Percentiles rank a stretch among this genome's conserved stretches.
Evolutionary conservation across 2,888 invertebrate genomes (phyloP).

Genomic region (Drosophila emarginata): DNA sequence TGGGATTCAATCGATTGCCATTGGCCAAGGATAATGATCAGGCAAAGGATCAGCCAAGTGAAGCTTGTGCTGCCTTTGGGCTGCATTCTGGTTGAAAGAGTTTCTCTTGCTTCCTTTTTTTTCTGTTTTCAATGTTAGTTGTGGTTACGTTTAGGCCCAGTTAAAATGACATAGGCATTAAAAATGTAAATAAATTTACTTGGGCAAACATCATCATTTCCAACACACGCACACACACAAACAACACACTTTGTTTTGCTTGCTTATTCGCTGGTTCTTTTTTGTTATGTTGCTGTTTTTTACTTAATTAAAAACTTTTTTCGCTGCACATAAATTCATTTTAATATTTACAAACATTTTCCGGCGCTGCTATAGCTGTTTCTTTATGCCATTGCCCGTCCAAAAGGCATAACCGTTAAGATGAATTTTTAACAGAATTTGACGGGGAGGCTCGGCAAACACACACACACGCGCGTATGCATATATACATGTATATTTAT

Average conservation of each 20-base stretch:
- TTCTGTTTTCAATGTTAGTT: conserved; percentile 15
- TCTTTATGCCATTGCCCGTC: conserved; percentile 42
- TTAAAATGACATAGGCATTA: conserved; percentile 42
- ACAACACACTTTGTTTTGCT: conserved; percentile 26
- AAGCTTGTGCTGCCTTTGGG: conserved; percentile 40
- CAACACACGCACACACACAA: conserved; percentile 34
- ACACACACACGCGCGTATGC: conserved; percentile 35
- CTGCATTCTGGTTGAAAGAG: conserved; percentile 46
- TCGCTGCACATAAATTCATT: conserved; percentile 70
- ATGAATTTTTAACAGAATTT: conserved; percentile 72
- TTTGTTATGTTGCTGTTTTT: conserved; percentile 54
- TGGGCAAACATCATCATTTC: conserved; percentile 56
- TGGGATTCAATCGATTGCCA: conserved; percentile 74
- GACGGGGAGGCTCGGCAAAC: conserved; percentile 49
- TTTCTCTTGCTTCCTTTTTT: conserved; percentile 13
- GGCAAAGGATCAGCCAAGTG: conserved; percentile 55
- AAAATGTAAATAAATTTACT: conserved; percentile 63
- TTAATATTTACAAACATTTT: conserved; percentile 73
- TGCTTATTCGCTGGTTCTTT: conserved; percentile 15
- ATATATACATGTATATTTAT: conserved; percentile 26
- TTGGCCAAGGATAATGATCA: conserved; percentile 55
- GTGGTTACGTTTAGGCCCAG: conserved; percentile 23
- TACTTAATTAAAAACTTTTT: conserved; percentile 75
- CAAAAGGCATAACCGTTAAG: conserved; percentile 72
- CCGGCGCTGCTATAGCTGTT: conserved; percentile 34